These are phyloP conservation scores for Champsocephalus esox DNA, from an alignment of 2,797 vertebrate genomes.

Conservation along the genomic window DNA sequence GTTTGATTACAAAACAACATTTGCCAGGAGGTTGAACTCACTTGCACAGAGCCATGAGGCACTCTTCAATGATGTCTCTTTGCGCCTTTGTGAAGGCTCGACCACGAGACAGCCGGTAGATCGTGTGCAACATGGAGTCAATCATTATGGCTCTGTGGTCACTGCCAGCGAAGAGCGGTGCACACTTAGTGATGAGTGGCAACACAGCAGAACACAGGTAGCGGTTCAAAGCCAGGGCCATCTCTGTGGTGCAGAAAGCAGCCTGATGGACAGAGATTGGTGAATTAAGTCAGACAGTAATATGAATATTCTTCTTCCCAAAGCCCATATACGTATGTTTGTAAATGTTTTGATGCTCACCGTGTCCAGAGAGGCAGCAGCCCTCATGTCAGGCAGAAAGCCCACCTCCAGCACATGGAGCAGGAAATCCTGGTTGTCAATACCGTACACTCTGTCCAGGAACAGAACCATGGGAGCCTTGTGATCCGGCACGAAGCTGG, in stretches of 20 bases:
- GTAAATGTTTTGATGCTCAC: constrained; percentile 74
- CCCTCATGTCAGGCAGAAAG: constrained; percentile 96
- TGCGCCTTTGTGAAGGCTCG: constrained; percentile 96
- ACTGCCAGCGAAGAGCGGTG: constrained; percentile 93
- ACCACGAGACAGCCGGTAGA: constrained; percentile 94
- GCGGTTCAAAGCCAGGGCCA: constrained; percentile 95
- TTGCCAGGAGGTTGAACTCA: constrained; percentile 53
- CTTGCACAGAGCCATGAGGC: constrained; percentile 95
- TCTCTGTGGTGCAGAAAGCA: constrained; percentile 95
- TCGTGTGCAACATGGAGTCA: constrained; percentile 98
- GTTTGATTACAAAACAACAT: neutral
- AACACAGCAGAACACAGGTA: constrained; percentile 94
- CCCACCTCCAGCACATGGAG: constrained; percentile 94
- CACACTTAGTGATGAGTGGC: constrained; percentile 96
- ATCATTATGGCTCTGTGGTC: constrained; percentile 97
- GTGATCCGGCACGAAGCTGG: constrained; percentile 96
- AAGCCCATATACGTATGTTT: neutral
- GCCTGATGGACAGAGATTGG: constrained; percentile 76
- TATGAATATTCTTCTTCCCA: neutral
- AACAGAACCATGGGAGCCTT: constrained; percentile 97
- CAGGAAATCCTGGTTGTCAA: constrained; percentile 95
- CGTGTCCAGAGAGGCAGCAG: constrained; percentile 94
- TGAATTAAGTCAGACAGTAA: neutral
- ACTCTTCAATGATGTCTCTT: constrained; percentile 95
- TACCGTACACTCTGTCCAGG: constrained; percentile 95